Conservation (phyloP, 2,113 vertebrate species). For the Grus americana region DNA sequence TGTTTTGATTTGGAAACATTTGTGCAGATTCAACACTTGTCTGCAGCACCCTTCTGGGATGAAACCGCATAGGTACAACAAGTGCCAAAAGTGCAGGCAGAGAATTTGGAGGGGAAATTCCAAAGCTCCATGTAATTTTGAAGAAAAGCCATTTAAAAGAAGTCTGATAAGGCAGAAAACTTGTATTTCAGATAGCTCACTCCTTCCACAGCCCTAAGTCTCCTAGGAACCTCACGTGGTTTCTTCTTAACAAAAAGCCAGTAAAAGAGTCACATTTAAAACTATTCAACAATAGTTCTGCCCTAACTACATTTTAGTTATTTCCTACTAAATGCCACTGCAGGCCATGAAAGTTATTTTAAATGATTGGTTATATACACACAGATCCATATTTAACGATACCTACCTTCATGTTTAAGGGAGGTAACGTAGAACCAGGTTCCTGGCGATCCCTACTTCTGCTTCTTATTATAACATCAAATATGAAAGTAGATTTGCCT, state of each 20-base stretch:
- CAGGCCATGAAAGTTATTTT: background rate
- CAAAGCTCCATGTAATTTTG: background rate
- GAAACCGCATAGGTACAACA: constrained; percentile 37
- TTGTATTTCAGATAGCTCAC: background rate
- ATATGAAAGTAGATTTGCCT: background rate
- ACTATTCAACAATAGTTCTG: background rate
- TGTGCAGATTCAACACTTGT: constrained; percentile 70
- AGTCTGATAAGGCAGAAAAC: background rate
- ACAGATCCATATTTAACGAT: background rate
- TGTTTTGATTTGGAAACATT: constrained; percentile 64
- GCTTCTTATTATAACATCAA: background rate
- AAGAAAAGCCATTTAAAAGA: constrained; percentile 5
- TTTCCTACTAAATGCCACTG: background rate
- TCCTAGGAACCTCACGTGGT: background rate
- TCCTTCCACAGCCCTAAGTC: background rate
- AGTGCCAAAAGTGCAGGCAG: constrained; percentile 61
- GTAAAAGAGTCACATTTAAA: background rate
- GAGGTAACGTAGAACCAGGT: background rate
- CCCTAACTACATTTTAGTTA: background rate
- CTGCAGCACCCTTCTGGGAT: constrained; percentile 61
- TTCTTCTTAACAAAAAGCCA: background rate
- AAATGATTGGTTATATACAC: background rate
- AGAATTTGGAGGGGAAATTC: constrained; percentile 36
- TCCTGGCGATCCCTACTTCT: background rate
- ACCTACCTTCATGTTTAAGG: background rate